Evolutionary conservation across 2,113 vertebrate genomes (phyloP).

Genomic region (Carlito syrichta): DNA sequence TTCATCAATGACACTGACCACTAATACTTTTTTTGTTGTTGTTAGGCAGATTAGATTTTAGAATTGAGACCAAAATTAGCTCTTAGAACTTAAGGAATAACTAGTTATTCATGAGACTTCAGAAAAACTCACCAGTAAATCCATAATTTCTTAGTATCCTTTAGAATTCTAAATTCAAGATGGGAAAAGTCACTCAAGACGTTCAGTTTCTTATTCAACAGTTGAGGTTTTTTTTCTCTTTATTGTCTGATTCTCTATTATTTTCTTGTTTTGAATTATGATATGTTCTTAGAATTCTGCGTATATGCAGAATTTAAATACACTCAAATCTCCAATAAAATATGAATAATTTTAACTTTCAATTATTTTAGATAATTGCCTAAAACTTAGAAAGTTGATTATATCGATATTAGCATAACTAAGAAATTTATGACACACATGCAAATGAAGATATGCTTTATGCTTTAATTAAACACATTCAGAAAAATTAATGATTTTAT

Average conservation of each 20-base stretch:
- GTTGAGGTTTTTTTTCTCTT: neutral
- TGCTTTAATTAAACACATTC: slow-evolving; percentile 46
- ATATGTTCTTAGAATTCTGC: neutral
- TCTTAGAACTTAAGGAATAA: neutral
- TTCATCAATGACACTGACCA: neutral
- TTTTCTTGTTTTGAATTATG: neutral
- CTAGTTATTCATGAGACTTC: neutral
- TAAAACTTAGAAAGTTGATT: slow-evolving; percentile 10
- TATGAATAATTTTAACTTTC: neutral
- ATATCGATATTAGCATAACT: neutral
- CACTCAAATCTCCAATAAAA: neutral
- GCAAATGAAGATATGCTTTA: slow-evolving; percentile 42
- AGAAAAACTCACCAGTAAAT: neutral
- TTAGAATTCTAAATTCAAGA: neutral
- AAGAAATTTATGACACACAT: slow-evolving; percentile 12
- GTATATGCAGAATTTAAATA: neutral
- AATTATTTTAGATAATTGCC: neutral
- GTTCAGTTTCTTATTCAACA: neutral
- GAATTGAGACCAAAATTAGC: neutral
- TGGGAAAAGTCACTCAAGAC: neutral
- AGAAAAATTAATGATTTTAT: slow-evolving; percentile 50
- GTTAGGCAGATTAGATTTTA: no score
- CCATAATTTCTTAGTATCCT: neutral
- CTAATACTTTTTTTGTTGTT: slow-evolving; percentile 14
- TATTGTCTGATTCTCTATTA: neutral